Evolutionary conservation across 2,113 vertebrate genomes (phyloP), one percentile per base, ranked within the genome.

Genomic region (Hippocampus mohnikei): DNA sequence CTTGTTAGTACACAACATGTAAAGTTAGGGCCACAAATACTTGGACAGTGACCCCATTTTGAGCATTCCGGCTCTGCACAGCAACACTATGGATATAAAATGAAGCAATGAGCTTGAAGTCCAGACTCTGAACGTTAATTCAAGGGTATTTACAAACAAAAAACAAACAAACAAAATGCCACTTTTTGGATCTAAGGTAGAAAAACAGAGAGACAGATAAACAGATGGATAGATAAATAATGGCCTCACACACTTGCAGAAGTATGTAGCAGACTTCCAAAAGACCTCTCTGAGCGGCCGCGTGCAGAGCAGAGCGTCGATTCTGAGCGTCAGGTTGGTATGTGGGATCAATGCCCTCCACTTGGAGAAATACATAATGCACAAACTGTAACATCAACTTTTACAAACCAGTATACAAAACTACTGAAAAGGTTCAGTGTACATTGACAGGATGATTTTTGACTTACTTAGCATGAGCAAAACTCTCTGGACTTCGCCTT

Each of bases 381-480:
- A 68, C 1, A 59, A 44, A 44, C 42, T 12, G 10, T 1, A 74
- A 37, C 37, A 41, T n/a, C 33, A 9, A 42, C 11, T 63, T 40
- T 6, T 25, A 58, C 10, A 27, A 25, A 56, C 2, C 29, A 27
- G 20, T 13, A 5, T 58, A 23, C 11, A 58, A 58, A 27, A 15
- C n/a, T 21, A 44, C 8, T 56, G 21, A 23, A 60, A 1, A 60
- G 18, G 27, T 61, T 10, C 40, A 21, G 23, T 23, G 2, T 5
- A 23, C 2, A 10, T n/a, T 16, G 1, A 25, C 21, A 64, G 10
- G 40, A 40, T 41, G 2, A 23, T 63, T n/a, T 44, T 5, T 12
- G 2, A 95, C 95, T 93, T 83, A 97, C 95, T 86, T 64, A 97
- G 90, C 95, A 97, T 96, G 56, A 96, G 94, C 81, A 97, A 89